These are phyloP conservation scores for Myotis findleyi DNA, from an alignment of 2,797 vertebrate species.

Conservation along the genomic window DNA sequence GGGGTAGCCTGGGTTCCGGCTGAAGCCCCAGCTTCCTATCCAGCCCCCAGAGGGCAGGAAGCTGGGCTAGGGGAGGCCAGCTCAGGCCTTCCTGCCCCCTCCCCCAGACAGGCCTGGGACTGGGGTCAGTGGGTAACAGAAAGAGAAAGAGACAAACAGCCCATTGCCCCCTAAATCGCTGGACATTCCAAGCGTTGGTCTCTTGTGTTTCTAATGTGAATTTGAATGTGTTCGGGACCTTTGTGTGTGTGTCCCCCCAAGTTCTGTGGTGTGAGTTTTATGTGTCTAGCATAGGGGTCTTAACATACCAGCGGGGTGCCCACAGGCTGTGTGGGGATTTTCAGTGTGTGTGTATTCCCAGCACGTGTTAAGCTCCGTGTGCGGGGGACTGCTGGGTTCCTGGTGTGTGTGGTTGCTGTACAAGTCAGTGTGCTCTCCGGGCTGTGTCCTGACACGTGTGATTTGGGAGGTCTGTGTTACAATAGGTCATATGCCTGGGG, in stretches of 20 bases:
- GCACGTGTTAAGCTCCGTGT: background rate
- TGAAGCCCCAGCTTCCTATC: slow-evolving; percentile 74
- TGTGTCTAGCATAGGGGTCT: background rate
- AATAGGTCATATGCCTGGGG: background rate
- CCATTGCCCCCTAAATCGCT: background rate
- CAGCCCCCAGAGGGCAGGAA: slow-evolving; percentile 74
- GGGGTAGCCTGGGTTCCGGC: slow-evolving; percentile 76
- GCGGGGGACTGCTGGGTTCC: background rate
- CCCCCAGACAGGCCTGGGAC: background rate
- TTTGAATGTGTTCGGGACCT: background rate
- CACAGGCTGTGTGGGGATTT: background rate
- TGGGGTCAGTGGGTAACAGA: background rate
- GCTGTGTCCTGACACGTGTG: background rate
- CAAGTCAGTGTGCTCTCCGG: background rate
- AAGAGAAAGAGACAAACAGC: too few species aligned
- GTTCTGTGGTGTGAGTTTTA: background rate
- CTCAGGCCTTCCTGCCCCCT: slow-evolving; percentile 72
- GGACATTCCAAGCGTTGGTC: background rate
- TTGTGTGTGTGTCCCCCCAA: background rate
- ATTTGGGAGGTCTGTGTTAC: background rate
- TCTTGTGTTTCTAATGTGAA: background rate
- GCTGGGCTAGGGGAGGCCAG: slow-evolving; percentile 52
- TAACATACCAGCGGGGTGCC: background rate
- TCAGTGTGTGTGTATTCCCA: background rate
- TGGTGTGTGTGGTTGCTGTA: background rate